Evolutionary conservation across 2,888 invertebrate species (phyloP), one percentile per base, ranked within the genome.

Genomic region (Ceratothoa steindachneri): DNA sequence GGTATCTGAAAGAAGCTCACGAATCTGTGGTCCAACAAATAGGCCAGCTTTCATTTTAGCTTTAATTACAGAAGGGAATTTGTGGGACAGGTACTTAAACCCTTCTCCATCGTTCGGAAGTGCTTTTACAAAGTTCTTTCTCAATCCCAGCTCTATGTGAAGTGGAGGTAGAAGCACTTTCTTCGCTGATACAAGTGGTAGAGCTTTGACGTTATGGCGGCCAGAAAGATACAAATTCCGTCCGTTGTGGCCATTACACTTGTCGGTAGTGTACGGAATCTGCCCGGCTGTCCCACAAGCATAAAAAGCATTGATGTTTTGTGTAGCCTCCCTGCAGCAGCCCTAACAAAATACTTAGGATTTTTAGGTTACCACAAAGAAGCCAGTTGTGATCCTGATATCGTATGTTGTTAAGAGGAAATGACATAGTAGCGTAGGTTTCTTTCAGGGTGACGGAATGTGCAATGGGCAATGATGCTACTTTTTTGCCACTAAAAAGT

Each of bases 211-310:
- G n/a, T n/a, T n/a, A n/a, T n/a, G n/a, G n/a, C n/a, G n/a, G n/a
- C n/a, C 51, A 51, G 51, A 9, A 9, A 51, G 51, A 15, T 51
- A 51, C 51, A 51, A 15, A 51, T 51, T 51, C 51, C 51, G 51
- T 51, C 51, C 51, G 51, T 51, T 51, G 51, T 51, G n/a, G n/a
- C n/a, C n/a, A n/a, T n/a, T n/a, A n/a, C n/a, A n/a, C n/a, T n/a
- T n/a, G n/a, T n/a, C n/a, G 51, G 51, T 51, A 60, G 60, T 60
- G 60, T 60, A 9, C 9, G n/a, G 9, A 9, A 9, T n/a, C n/a
- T 60, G 19, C 60, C 9, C 67, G 67, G 22, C 28, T 67, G 31
- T 67, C 67, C 67, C 67, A 67, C 67, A 22, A n/a, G 24, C 60
- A 60, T 7, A 60, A 60, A 24, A 60, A 60, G 24, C 60, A 60